Percentiles rank a stretch among this genome's conserved stretches.
Conservation (phyloP, 2,888 invertebrate genomes). For the Cephonodes hylas region DNA sequence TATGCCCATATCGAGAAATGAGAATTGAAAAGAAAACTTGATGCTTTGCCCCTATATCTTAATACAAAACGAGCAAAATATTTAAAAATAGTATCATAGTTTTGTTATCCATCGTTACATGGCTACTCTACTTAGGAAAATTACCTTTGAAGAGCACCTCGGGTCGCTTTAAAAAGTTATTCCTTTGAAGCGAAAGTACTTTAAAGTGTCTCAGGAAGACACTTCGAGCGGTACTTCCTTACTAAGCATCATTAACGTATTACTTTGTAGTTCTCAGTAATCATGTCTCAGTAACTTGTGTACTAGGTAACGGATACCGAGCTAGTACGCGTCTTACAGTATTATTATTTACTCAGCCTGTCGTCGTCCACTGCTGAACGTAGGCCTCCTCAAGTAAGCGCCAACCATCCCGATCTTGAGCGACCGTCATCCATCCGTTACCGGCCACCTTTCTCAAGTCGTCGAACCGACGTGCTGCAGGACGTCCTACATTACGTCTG, state of each 20-base stretch:
- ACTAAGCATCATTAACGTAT: background rate
- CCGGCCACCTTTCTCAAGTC: too few species aligned
- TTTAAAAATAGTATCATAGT: background rate
- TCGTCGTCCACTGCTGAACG: too few species aligned
- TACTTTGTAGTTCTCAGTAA: background rate
- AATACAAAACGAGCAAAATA: too few species aligned
- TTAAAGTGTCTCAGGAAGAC: background rate
- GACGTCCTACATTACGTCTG: too few species aligned
- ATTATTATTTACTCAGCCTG: too few species aligned
- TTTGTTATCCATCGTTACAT: background rate
- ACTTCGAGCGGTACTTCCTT: background rate
- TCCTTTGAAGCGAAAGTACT: background rate
- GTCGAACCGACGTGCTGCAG: too few species aligned
- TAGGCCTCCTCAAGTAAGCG: too few species aligned
- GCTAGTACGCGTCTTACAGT: background rate
- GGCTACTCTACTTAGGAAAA: background rate
- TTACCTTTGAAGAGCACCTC: background rate
- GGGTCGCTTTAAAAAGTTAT: background rate
- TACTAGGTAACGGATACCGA: constrained; percentile 11
- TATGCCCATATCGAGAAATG: too few species aligned
- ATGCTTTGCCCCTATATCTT: too few species aligned
- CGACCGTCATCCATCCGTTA: too few species aligned
- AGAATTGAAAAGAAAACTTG: too few species aligned
- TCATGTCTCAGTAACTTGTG: constrained; percentile 9
- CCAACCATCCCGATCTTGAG: too few species aligned